These are phyloP conservation scores for Leiothrix lutea DNA, from an alignment of 2,113 vertebrate species.

Conservation along the genomic window DNA sequence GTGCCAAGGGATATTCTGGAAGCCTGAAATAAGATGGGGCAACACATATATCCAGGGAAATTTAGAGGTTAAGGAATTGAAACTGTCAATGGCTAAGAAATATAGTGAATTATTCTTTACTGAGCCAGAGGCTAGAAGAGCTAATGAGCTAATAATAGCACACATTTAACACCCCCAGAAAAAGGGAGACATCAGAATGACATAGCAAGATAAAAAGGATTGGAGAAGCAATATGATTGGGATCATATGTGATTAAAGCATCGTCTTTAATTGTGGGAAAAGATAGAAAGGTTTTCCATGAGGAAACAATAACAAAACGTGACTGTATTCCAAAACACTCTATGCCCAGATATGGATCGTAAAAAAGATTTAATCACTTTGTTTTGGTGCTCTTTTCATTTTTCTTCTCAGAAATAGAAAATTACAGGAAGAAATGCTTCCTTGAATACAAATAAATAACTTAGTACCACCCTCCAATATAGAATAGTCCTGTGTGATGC, in stretches of 20 bases:
- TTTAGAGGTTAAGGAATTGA: slow-evolving; percentile 56
- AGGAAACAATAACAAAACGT: not conserved
- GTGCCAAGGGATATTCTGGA: not conserved
- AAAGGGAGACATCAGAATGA: not conserved
- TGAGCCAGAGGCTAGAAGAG: slow-evolving; percentile 36
- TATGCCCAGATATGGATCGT: fast-evolving
- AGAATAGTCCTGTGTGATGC: not conserved
- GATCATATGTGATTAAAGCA: slow-evolving; percentile 1
- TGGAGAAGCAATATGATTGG: not conserved
- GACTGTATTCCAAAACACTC: not conserved
- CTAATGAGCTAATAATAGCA: slow-evolving; percentile 51
- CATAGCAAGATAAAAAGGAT: slow-evolving; percentile 21
- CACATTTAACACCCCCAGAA: not conserved
- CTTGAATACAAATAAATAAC: not conserved
- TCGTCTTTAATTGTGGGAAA: not conserved
- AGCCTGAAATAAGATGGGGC: slow-evolving; percentile 1
- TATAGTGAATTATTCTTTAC: slow-evolving; percentile 45
- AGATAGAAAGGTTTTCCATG: not conserved
- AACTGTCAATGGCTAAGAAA: slow-evolving; percentile 40
- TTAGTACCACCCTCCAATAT: not conserved
- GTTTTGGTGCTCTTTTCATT: not conserved
- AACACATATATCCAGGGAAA: slow-evolving; percentile 36
- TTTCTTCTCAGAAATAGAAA: not conserved
- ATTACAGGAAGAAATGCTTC: not conserved
- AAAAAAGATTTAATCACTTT: not conserved